A percentile compares a stretch with the other conserved stretches of the same genome.
phyloP scores from a whole-genome alignment of 2,113 vertebrate species.

The Vanacampus margaritifer region DNA sequence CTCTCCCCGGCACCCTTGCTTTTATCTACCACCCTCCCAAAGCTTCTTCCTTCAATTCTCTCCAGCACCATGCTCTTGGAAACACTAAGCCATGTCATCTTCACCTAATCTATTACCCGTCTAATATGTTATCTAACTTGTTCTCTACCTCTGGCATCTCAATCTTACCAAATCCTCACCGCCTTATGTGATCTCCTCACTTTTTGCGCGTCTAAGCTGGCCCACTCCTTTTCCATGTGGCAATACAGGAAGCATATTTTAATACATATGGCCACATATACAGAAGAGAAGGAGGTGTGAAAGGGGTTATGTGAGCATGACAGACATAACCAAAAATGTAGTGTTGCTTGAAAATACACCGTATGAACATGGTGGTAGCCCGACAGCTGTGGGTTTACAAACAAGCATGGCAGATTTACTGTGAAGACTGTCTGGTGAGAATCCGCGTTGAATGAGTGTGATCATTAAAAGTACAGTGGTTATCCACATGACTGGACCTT shows the following conservation, averaged over 20 bases:
- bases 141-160: conserved; percentile 9
- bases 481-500: conserved; percentile 4
- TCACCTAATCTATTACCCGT: conserved; percentile 16
- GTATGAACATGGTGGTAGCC: conserved; percentile 22
- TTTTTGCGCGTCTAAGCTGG: not conserved
- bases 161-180: conserved; percentile 1
- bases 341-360: conserved; percentile 15
- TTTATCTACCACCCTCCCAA: conserved; percentile 12
- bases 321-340: conserved; percentile 21
- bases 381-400: conserved; percentile 39
- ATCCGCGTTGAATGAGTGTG: conserved; percentile 27
- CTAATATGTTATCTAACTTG: conserved; percentile 18
- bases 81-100: conserved; percentile 15
- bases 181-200: conserved; percentile 1
- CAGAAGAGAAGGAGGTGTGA: conserved; percentile 43
- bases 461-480: conserved; percentile 15
- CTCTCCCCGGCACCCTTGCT: conserved; percentile 9
- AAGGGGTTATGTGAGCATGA: conserved; percentile 19
- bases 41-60: conserved; percentile 19
- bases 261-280: conserved; percentile 40
- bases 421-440: conserved; percentile 20
- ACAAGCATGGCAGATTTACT: conserved; percentile 40
- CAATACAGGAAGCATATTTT: conserved; percentile 15
- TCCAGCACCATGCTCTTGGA: conserved; percentile 5
- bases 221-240: not conserved